Evolutionary conservation across 1,140 invertebrate species (phyloP).

Genomic region (Uloborus diversus): DNA sequence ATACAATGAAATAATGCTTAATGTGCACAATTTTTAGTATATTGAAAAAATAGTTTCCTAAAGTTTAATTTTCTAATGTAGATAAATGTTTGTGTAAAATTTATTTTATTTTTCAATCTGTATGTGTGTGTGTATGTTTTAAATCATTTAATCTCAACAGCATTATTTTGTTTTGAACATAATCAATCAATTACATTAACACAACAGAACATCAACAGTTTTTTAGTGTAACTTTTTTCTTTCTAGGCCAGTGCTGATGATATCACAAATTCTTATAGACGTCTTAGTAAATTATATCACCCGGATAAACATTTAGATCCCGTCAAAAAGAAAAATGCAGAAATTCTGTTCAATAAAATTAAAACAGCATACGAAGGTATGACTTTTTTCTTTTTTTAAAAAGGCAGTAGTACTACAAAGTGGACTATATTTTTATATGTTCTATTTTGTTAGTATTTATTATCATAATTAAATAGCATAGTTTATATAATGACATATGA

Average conservation of each 20-base stretch:
- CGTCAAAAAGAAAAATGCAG: slow-evolving; percentile 83
- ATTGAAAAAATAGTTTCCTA: neutral
- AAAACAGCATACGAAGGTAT: slow-evolving; percentile 93
- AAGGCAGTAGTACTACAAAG: no score
- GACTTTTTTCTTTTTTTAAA: neutral
- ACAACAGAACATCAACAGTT: no score
- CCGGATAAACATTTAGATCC: slow-evolving; percentile 90
- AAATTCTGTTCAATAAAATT: slow-evolving; percentile 88
- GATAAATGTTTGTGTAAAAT: neutral
- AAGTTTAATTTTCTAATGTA: neutral
- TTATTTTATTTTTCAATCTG: neutral
- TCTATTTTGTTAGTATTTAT: no score
- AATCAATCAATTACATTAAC: no score
- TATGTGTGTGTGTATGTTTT: no score
- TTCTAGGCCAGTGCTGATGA: slow-evolving; percentile 84
- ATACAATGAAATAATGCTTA: no score
- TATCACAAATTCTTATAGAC: slow-evolving; percentile 89
- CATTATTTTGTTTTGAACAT: slow-evolving; percentile 38
- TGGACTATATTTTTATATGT: no score
- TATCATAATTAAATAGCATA: no score
- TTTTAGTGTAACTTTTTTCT: slow-evolving; percentile 56
- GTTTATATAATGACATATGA: no score
- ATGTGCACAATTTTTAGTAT: no score
- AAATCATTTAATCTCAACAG: neutral
- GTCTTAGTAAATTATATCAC: slow-evolving; percentile 89